Conservation (phyloP, 2,888 invertebrate genomes). For the Hirtodrosophila histrioides region DNA sequence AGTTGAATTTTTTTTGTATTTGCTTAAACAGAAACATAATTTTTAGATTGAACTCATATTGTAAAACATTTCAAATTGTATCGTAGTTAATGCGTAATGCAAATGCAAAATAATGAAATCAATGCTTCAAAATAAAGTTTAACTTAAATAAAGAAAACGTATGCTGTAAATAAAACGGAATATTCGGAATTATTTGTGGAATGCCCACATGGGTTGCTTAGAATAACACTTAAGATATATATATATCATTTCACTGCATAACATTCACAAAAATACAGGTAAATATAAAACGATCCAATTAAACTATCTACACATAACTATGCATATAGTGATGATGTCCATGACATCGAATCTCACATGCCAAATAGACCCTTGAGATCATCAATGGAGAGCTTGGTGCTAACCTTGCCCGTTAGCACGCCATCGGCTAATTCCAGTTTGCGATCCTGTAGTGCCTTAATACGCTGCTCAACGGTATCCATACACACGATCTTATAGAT, state of each 20-base stretch:
- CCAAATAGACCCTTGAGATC: slow-evolving; percentile 91
- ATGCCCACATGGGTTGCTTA: not conserved
- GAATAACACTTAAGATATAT: not conserved
- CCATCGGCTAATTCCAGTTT: slow-evolving; percentile 91
- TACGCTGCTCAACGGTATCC: slow-evolving; percentile 95
- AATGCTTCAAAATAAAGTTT: slow-evolving; percentile 48
- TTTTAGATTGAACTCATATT: slow-evolving; percentile 33
- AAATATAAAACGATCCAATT: too few relatives aligned
- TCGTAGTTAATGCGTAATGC: slow-evolving; percentile 50
- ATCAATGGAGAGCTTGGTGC: slow-evolving; percentile 90
- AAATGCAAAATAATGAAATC: slow-evolving; percentile 26
- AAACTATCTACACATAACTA: too few relatives aligned
- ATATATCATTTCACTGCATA: not conserved
- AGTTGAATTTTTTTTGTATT: slow-evolving; percentile 61
- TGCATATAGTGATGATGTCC: not conserved
- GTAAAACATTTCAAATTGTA: slow-evolving; percentile 49
- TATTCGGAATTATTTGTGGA: not conserved
- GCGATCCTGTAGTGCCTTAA: slow-evolving; percentile 90
- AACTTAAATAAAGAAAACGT: slow-evolving; percentile 37
- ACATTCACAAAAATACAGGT: not conserved
- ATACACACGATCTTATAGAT: slow-evolving; percentile 94
- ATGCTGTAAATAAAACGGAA: slow-evolving; percentile 37
- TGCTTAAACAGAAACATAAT: slow-evolving; percentile 31
- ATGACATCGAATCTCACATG: slow-evolving; percentile 77
- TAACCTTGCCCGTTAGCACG: slow-evolving; percentile 90